Evolutionary conservation across 37 sponge, comb jelly and placozoan genomes (phyloP), one percentile per base, ranked within the genome.

Genomic region (Aplysina aerophoba): DNA sequence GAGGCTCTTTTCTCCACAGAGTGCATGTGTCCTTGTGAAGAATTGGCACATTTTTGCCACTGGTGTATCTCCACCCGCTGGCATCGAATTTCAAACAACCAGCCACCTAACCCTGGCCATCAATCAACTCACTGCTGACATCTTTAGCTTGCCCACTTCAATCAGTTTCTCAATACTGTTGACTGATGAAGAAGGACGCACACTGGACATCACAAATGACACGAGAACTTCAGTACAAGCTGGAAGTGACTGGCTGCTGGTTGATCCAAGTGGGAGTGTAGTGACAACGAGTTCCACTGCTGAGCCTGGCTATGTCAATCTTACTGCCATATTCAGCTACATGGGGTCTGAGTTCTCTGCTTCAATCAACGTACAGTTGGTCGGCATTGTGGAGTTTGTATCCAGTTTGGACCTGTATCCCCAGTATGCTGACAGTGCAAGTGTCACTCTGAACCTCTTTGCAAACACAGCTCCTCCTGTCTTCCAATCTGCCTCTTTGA

Each of bases 71-170:
- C 31, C 34, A 69, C 71, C 71, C 13, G 1, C 19, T 17, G 34
- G 71, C 50, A 44, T 44, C 8, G 6, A 44, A 44, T 44, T 44
- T 44, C 50, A 44, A 44, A 44, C 50, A 3, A 44, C 50, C 50
- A 44, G 50, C 50, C 67, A 85, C 59, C 84, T 88, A 16, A 73
- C 62, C 16, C 69, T 91, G 33, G 38, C 15, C 17, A 83, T 88
- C 4, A 25, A 4, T 27, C 39, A 56, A 0, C 40, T 84, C 37
- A 35, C 75, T 2, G 4, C 22, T 22, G 80, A 59, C 1, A 27
- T 38, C 59, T 24, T 66, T 20, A 84, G 92, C 0, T 36, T 20
- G 16, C 64, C 73, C 19, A 85, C 37, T 60, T 81, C 22, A 35
- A 64, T 25, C 65, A 85, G 36, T 54, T 88, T 22, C 54, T 82